Conservation (phyloP, 2,113 vertebrate genomes). For the Lophotis ruficrista region DNA sequence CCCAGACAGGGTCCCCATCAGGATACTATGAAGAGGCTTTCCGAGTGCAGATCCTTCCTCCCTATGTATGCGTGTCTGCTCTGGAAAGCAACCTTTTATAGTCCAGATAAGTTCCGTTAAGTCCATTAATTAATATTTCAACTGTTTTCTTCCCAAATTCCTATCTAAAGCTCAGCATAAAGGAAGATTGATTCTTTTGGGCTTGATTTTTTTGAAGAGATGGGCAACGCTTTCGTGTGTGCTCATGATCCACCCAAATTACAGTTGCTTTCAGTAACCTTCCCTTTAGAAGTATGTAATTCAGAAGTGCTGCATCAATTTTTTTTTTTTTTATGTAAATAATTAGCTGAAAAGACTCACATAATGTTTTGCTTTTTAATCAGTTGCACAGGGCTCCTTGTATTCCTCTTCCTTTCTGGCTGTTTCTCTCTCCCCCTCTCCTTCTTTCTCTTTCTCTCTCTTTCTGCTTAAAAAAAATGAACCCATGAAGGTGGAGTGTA, state of each 20-base stretch:
- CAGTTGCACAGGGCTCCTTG: background rate
- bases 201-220: background rate
- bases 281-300: background rate
- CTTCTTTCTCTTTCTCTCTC: background rate
- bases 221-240: background rate
- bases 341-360: background rate
- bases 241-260: fast-evolving
- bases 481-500: background rate
- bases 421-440: background rate
- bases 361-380: background rate
- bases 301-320: background rate
- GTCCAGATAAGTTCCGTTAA: background rate
- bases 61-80: background rate
- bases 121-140: background rate
- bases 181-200: background rate
- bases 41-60: background rate
- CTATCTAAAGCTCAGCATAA: background rate
- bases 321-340: background rate
- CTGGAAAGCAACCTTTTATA: background rate
- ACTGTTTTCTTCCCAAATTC: background rate
- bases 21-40: background rate
- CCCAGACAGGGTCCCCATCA: background rate
- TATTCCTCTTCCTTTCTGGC: background rate
- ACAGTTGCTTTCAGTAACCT: background rate
- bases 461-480: background rate